Base-by-base conservation (phyloP, 2,797 vertebrate genomes). In the Gallirallus australis region DNA sequence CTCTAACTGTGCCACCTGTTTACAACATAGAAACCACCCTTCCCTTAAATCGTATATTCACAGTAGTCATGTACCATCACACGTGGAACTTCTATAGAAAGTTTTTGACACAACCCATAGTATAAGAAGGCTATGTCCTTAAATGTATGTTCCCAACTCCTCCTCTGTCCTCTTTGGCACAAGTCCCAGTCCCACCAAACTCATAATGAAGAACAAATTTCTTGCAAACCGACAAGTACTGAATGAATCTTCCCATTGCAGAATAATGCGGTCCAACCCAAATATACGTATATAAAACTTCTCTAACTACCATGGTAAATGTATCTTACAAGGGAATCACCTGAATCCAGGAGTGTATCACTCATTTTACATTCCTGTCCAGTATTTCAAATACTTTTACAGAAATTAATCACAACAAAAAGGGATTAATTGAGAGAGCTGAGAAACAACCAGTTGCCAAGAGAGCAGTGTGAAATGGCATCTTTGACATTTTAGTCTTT, bases 181-280 rank as follows among this genome's bases (percentile, higher is more conserved):
- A 27, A 47, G 25, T 82, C n/a, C 40, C 71, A 50, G 65, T 30
- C 24, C 85, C 27, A 59, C 15, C 27, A 80, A 35, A 63, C 14
- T 66, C 3, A 1, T 42, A 59, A 50, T 59, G 17, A 84, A 76
- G 50, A 85, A 14, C 18, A 73, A 82, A 47, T 3, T 37, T 92
- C 8, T 63, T 79, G 31, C 8, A 79, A 47, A 45, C n/a, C 27
- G 77, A 19, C 6, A 54, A 65, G 15, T 52, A 63, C 20, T 30
- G 54, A 42, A 57, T 54, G 14, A 54, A 76, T 63, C 27, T 37
- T 20, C 27, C 20, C 14, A 8, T 28, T 20, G 30, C 71, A 91
- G 47, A 91, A 13, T 4, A 4, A 19, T 0, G 0, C 0, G 3
- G 68, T 60, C 17, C 78, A 68, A 75, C 81, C 1, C 13, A 66